Base-by-base conservation (phyloP, 2,888 invertebrate species). In the Oegoconia quadripuncta region DNA sequence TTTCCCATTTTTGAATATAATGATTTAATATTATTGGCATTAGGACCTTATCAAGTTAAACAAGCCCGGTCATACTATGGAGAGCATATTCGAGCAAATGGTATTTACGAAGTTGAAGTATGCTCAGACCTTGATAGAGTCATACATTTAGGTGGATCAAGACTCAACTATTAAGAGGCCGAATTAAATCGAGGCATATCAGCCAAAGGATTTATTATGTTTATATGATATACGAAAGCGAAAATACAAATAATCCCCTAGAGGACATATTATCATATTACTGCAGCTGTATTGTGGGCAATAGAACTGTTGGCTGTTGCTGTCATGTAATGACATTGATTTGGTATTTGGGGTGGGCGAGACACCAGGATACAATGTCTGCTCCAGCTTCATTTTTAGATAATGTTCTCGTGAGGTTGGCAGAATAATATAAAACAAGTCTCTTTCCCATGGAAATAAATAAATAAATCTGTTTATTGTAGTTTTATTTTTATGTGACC, bases 161-260 rank as follows among this genome's bases (percentile, higher is more conserved):
- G 12, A 3, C 2, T 33, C 3, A 7, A 12, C n/a, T n/a, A n/a
- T 5, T 43, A 20, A 42, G 42, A 33, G 48, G 49, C 6, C 32
- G 47, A 22, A 46, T 51, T 17, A 34, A 45, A 23, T 44, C 41
- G 5, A 28, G 45, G 11, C 48, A 50, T 42, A 30, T 40, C 6
- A 22, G 41, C 22, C 11, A 22, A 20, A 50, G 34, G 45, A 40
- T 20, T 15, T 51, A 48, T 36, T 50, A 37, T 36, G 30, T 38
- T 7, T 50, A 49, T 36, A 48, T 51, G 27, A 35, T 51, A 34
- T 25, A 46, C 30, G 12, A 13, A n/a, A n/a, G n/a, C n/a, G n/a
- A n/a, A n/a, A n/a, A n/a, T n/a, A n/a, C n/a, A n/a, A n/a, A n/a
- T n/a, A n/a, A n/a, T n/a, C n/a, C n/a, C n/a, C n/a, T n/a, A n/a